Evolutionary conservation across 2,797 vertebrate genomes (phyloP).

Genomic region (Tragelaphus oryx): DNA sequence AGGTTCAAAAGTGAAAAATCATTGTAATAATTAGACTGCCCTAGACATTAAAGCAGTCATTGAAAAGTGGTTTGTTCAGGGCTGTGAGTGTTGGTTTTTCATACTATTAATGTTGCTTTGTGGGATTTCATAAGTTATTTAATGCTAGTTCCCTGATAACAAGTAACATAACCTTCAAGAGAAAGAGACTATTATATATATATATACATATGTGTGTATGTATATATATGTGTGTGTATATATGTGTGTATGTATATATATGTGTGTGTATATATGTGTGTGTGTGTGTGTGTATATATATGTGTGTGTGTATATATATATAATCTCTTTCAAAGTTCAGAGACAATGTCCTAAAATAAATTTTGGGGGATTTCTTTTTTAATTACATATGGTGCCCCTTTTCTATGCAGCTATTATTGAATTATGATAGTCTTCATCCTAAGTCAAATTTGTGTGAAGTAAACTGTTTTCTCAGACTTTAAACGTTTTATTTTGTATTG

Average conservation of each 20-base stretch:
- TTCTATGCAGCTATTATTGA: not conserved
- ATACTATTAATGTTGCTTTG: not conserved
- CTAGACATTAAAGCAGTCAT: not conserved
- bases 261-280: too few species aligned
- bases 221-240: too few species aligned
- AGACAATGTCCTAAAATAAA: conserved; percentile 16
- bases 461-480: not conserved
- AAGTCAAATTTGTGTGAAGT: conserved; percentile 20
- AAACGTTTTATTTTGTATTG: not conserved
- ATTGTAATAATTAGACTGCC: not conserved
- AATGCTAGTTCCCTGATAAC: conserved; percentile 19
- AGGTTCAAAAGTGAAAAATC: not conserved
- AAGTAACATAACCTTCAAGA: conserved; percentile 5
- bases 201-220: accelerated
- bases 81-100: not conserved
- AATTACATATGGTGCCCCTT: not conserved
- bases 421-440: not conserved
- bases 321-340: not conserved
- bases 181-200: not conserved
- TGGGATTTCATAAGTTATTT: conserved; percentile 27
- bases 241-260: too few species aligned
- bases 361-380: not conserved
- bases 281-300: too few species aligned
- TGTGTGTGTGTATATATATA: accelerated
- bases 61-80: not conserved